These are phyloP conservation scores for Psittacula echo DNA, from an alignment of 2,797 vertebrate species.

Conservation along the genomic window DNA sequence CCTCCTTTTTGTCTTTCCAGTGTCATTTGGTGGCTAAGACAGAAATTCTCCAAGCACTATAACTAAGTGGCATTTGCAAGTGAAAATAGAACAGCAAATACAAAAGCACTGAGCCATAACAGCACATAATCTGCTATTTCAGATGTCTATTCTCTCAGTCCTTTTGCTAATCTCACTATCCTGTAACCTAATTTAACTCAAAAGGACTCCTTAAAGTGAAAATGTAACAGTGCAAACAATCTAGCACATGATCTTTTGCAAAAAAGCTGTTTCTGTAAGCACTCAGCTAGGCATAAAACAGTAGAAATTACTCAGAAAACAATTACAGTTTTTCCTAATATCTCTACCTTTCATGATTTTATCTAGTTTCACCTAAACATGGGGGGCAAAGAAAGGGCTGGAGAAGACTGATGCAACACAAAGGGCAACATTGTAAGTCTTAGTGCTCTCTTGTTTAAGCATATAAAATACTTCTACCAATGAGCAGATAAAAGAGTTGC, in stretches of 20 bases:
- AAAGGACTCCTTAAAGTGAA: not conserved
- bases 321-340: not conserved
- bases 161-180: not conserved
- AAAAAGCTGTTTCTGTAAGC: not conserved
- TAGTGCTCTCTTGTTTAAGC: not conserved
- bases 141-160: not conserved
- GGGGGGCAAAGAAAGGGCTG: not conserved
- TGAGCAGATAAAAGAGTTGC: not conserved
- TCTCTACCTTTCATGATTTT: not conserved
- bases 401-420: not conserved
- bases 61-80: not conserved
- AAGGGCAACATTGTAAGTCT: not conserved
- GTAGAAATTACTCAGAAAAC: not conserved
- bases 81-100: not conserved
- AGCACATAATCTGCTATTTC: not conserved
- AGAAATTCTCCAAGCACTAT: not conserved
- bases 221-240: not conserved
- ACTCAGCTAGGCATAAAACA: not conserved
- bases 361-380: not conserved
- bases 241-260: not conserved
- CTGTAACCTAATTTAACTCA: not conserved
- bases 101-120: not conserved
- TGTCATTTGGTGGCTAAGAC: not conserved
- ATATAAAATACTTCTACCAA: not conserved
- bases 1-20: not conserved